phyloP scores from a whole-genome alignment of 2,797 vertebrate species.

The Pempheris klunzingeri region DNA sequence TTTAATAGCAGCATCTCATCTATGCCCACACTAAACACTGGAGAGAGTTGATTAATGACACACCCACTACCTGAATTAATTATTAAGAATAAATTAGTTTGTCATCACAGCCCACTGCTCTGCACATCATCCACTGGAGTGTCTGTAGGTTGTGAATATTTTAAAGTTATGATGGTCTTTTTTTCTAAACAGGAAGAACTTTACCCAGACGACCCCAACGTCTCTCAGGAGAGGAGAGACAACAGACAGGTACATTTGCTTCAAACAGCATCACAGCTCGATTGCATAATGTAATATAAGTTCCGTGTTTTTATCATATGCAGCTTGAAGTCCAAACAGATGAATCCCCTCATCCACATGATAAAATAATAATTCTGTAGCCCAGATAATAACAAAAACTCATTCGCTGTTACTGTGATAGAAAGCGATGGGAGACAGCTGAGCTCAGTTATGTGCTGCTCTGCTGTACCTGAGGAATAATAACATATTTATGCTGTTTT shows the following conservation, averaged over 20 bases:
- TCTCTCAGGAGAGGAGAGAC: constrained; percentile 32
- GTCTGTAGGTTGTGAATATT: constrained; percentile 28
- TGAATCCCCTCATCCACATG: constrained; percentile 16
- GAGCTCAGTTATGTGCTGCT: constrained; percentile 27
- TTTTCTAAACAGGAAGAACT: constrained; percentile 67
- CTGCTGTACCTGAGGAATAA: constrained; percentile 22
- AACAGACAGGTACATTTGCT: constrained; percentile 61
- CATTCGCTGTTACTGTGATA: constrained; percentile 31
- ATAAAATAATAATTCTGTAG: constrained; percentile 34
- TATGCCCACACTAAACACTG: constrained; percentile 48
- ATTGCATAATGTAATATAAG: constrained; percentile 12
- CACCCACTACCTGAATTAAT: constrained; percentile 72
- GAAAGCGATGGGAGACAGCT: constrained; percentile 27
- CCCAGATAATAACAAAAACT: constrained; percentile 22
- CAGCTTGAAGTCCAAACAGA: constrained; percentile 56
- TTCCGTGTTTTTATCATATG: constrained; percentile 20
- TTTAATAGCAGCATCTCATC: constrained; percentile 23
- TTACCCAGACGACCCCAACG: constrained; percentile 44
- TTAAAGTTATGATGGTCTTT: constrained; percentile 20
- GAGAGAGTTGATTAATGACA: constrained; percentile 73
- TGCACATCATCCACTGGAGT: constrained; percentile 11
- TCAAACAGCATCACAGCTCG: constrained; percentile 25
- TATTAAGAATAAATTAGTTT: constrained; percentile 58
- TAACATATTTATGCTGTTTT: constrained; percentile 30
- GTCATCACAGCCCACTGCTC: constrained; percentile 36